Evolutionary conservation across 2,888 invertebrate genomes (phyloP).

Genomic region (Gibbula magus): DNA sequence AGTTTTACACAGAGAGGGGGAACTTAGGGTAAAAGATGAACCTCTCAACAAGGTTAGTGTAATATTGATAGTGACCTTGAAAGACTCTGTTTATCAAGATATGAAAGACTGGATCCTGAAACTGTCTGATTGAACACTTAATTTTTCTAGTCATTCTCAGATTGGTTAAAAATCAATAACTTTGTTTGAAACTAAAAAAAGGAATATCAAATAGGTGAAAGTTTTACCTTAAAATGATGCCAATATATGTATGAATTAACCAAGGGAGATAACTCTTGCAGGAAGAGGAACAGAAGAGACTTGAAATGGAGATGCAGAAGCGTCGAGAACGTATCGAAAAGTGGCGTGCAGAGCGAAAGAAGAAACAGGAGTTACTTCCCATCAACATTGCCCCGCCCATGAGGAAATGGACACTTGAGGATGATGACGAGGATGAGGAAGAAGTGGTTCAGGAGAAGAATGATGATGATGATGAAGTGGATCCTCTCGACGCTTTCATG

Average conservation of each 20-base stretch:
- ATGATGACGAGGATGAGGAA: constrained; percentile 89
- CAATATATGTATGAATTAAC: not conserved
- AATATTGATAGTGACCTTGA: no score
- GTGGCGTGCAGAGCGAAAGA: constrained; percentile 95
- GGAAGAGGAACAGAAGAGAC: constrained; percentile 73
- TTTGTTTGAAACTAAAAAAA: no score
- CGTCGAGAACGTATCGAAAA: constrained; percentile 95
- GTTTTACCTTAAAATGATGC: no score
- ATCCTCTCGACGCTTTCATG: constrained; percentile 99
- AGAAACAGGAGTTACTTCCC: constrained; percentile 85
- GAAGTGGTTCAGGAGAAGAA: constrained; percentile 77
- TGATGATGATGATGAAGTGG: constrained; percentile 76
- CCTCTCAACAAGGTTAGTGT: constrained; percentile 69
- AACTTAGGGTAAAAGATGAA: constrained; percentile 69
- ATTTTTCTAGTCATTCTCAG: no score
- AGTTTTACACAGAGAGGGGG: constrained; percentile 59
- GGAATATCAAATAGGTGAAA: no score
- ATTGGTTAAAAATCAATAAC: no score
- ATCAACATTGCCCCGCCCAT: constrained; percentile 64
- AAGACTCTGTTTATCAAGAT: no score
- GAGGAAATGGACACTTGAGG: constrained; percentile 96
- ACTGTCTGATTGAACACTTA: no score
- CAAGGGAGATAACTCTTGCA: constrained; percentile 32
- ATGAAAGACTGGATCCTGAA: no score
- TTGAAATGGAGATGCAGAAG: constrained; percentile 97